Evolutionary conservation across 2,888 invertebrate genomes (phyloP), one percentile per base, ranked within the genome.

Genomic region (Heterodera filipjevi): DNA sequence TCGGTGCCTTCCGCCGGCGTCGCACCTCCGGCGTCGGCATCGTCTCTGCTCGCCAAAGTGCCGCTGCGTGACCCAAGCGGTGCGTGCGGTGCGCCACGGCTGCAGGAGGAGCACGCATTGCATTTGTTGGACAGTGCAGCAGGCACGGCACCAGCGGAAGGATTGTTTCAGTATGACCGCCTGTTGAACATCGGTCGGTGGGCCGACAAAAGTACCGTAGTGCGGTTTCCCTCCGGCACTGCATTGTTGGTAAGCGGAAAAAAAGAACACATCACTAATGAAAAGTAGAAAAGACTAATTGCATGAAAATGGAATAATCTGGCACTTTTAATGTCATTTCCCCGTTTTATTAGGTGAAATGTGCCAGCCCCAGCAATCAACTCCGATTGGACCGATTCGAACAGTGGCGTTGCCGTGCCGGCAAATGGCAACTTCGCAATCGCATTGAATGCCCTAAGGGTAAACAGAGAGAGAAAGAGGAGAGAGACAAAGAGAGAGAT

Each of bases 201-300:
- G 59, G 27, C 59, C 6, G 44, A 35, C 44, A 19, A 46, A 16
- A 71, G 39, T 30, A 32, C 66, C 32, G 46, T 44, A 71, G 81
- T 70, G 76, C 81, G 79, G 30, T 87, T 87, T 78, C 86, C 87
- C 0, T 86, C 88, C 77, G 87, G 86, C 33, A 86, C 87, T 3
- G 76, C 82, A 27, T 35, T 81, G 8, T 30, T 68, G 76, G 81
- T 81, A 14, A 71, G 78, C 30, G 35, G 0, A 33, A 64, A 16
- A 39, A 33, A 46, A 33, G 3, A 27, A 10, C 3, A 10, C 39
- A 6, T 39, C 12, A 10, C 8, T 39, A 0, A 0, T 39, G 6
- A 39, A 39, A 2, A 39, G 12, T 39, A 39, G 12, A 10, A 10
- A 39, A 39, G 30, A 8, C 3, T 53, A 32, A 78, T 49, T 53